These are phyloP conservation scores for Microctonus brassicae DNA, from an alignment of 2,888 invertebrate species.

Conservation along the genomic window DNA sequence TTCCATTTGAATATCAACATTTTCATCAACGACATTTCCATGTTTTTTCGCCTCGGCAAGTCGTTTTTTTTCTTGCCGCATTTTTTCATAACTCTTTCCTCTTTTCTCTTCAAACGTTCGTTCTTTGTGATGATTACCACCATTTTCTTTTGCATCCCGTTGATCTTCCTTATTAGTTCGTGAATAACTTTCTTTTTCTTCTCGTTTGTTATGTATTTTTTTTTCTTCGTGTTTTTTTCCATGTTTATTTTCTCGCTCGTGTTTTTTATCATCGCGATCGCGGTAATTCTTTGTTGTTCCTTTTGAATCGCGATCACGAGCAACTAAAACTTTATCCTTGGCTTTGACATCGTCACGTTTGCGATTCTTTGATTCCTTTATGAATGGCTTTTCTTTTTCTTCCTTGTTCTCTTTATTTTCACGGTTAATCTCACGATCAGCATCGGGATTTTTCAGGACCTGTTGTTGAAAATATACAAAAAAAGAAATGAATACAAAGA, in stretches of 20 bases:
- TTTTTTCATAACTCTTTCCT: constrained; percentile 68
- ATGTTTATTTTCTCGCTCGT: constrained; percentile 62
- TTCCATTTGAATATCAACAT: not conserved
- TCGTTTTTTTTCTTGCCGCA: constrained; percentile 66
- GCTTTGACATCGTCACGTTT: constrained; percentile 63
- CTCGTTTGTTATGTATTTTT: constrained; percentile 59
- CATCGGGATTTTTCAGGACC: constrained; percentile 66
- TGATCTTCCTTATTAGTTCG: constrained; percentile 69
- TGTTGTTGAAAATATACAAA: constrained; percentile 40
- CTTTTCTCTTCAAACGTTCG: constrained; percentile 67
- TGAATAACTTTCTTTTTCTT: constrained; percentile 59
- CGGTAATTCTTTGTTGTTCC: constrained; percentile 65
- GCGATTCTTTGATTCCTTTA: constrained; percentile 65
- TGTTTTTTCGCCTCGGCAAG: constrained; percentile 61
- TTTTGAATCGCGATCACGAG: constrained; percentile 70
- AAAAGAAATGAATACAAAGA: not conserved
- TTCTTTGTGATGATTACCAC: constrained; percentile 61
- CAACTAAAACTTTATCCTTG: constrained; percentile 54
- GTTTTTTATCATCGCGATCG: constrained; percentile 71
- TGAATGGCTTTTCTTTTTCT: constrained; percentile 64
- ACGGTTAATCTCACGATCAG: constrained; percentile 59
- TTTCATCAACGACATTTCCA: constrained; percentile 40
- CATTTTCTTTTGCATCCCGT: constrained; percentile 66
- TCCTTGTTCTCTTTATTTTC: constrained; percentile 65
- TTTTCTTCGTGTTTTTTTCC: constrained; percentile 67